Percentiles rank a stretch among this genome's conserved stretches.
Conservation (phyloP, 2,888 invertebrate genomes). For the Lithophane ornitopus region DNA sequence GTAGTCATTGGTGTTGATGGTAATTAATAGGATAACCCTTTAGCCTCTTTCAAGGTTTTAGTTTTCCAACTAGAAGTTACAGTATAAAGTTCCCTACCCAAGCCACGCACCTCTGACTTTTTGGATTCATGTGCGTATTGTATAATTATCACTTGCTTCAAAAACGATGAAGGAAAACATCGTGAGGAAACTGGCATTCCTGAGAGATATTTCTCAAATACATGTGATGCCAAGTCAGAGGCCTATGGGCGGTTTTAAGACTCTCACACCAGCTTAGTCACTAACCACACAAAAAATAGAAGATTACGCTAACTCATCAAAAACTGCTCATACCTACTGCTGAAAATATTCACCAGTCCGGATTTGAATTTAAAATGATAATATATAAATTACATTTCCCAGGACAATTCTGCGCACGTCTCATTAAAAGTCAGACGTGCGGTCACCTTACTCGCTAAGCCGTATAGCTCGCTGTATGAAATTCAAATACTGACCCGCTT, state of each 20-base stretch:
- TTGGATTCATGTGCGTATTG: too few relatives aligned
- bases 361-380: conserved; percentile 45
- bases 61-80: neutral
- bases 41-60: neutral
- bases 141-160: too few relatives aligned
- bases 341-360: conserved; percentile 1
- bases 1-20: neutral
- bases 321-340: neutral
- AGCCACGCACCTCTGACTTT: too few relatives aligned
- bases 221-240: too few relatives aligned
- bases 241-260: too few relatives aligned
- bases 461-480: conserved; percentile 59
- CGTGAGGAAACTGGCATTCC: too few relatives aligned
- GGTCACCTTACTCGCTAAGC: conserved; percentile 59
- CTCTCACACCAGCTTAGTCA: too few relatives aligned
- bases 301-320: neutral
- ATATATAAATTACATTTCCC: conserved; percentile 40
- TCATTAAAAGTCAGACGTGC: conserved; percentile 61
- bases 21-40: neutral
- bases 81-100: neutral
- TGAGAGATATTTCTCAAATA: too few relatives aligned
- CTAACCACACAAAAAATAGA: too few relatives aligned
- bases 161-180: too few relatives aligned
- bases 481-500: conserved; percentile 67
- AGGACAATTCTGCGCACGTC: conserved; percentile 48